These are phyloP conservation scores for Tenthredo distinguenda DNA, from an alignment of 2,888 invertebrate genomes.

Conservation along the genomic window DNA sequence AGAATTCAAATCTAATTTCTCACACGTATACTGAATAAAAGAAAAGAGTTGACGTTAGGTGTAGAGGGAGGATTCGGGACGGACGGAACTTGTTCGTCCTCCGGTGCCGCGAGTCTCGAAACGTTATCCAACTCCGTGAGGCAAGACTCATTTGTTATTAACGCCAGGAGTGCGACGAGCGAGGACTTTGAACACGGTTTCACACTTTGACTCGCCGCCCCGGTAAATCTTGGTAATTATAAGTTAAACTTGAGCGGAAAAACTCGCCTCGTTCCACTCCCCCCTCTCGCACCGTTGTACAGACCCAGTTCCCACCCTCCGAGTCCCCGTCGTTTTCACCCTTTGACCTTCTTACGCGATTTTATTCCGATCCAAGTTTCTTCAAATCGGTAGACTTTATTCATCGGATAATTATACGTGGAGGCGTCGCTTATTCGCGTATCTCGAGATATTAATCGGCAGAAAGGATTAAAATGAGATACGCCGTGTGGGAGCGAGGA, in stretches of 20 bases:
- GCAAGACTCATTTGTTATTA: conserved; percentile 76
- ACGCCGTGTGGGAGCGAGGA: too few species aligned
- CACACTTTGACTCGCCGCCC: conserved; percentile 76
- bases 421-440: too few species aligned
- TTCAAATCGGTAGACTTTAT: too few species aligned
- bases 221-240: conserved; percentile 76
- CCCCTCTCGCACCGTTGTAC: background rate
- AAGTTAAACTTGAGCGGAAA: conserved; percentile 71
- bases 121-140: background rate
- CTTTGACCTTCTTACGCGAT: background rate
- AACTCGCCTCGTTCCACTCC: conserved; percentile 58
- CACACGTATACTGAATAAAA: conserved; percentile 69
- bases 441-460: background rate
- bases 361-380: background rate
- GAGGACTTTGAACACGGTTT: conserved; percentile 76
- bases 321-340: background rate
- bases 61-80: conserved; percentile 57
- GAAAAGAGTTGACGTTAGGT: conserved; percentile 70
- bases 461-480: conserved; percentile 1
- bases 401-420: too few species aligned
- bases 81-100: background rate
- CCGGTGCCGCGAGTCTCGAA: background rate
- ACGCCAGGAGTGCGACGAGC: conserved; percentile 67
- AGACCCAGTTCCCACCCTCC: background rate
- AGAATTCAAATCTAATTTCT: background rate